Evolutionary conservation across 2,888 invertebrate species (phyloP), one percentile per base, ranked within the genome.

Genomic region (Macaria notata): DNA sequence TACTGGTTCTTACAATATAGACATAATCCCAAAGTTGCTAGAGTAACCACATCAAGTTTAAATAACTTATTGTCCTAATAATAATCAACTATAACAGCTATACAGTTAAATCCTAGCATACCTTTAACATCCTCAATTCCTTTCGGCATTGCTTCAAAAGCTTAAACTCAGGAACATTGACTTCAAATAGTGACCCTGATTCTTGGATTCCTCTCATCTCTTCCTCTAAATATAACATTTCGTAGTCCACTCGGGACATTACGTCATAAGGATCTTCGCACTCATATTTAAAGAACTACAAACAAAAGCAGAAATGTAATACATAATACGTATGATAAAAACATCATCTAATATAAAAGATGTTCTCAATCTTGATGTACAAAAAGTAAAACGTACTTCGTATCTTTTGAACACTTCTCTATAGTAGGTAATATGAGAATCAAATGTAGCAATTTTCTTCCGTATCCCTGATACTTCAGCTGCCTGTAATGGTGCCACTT

Each of bases 21-120:
- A 96, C 95, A 79, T 98, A 98, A 88, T 99, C 98, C 99, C 99
- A 99, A 8, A 99, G 93, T 94, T 97, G 97, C 94, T 98, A 79
- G n/a, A 36, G 44, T 4, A 38, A 5, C 51, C 33, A 36, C 19
- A 19, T 19, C 19, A 19, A 19, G 19, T 19, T 19, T 19, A 19
- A 19, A 19, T 19, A 19, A 19, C 38, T 5, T 5, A 38, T 7
- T 38, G 38, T 41, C n/a, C 41, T 41, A 41, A n/a, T 41, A n/a
- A 41, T 41, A 4, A 4, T 41, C 4, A 8, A 9, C 41, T 41
- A 8, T 41, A 8, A 9, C 19, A 19, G 19, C 19, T 19, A 8
- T 41, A 41, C 45, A 30, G 3, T 31, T 56, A 45, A n/a, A n/a
- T 9, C 42, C 4, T 36, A 29, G 19, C 9, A 60, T 77, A 96